phyloP scores from a whole-genome alignment of 2,113 vertebrate species.

The Antechinus stuartii region DNA sequence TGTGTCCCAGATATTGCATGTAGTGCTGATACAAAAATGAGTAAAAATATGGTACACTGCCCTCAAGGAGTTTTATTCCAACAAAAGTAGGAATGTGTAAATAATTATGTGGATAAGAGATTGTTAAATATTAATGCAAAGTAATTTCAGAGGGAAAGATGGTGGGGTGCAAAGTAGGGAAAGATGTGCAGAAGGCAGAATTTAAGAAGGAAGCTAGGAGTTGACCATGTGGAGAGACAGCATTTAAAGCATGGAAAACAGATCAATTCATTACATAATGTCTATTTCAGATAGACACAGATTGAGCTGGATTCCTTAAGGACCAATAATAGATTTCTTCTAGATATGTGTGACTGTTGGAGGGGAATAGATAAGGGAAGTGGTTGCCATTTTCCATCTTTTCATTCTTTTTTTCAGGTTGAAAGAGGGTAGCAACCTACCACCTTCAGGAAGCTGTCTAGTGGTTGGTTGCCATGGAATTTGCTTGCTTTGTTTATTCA shows the following conservation, averaged over 20 bases:
- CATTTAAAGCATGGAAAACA: not conserved
- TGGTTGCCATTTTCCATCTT: not conserved
- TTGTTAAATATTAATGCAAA: not conserved
- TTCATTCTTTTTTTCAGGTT: not conserved
- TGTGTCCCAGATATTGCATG: not conserved
- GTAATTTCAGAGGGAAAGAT: not conserved
- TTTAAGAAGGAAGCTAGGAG: not conserved
- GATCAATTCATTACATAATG: not conserved
- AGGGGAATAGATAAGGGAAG: not conserved
- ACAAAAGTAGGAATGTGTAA: not conserved
- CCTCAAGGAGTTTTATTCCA: not conserved
- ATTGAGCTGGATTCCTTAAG: not conserved
- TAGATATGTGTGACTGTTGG: not conserved
- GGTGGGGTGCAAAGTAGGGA: not conserved
- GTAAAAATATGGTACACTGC: not conserved
- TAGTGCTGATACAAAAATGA: not conserved
- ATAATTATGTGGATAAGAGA: not conserved
- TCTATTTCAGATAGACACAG: not conserved
- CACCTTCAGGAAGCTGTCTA: not conserved
- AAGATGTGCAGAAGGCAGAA: not conserved
- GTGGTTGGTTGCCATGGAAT: conserved; percentile 7
- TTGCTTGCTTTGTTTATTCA: not conserved
- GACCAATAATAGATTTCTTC: not conserved
- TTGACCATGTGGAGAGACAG: not conserved
- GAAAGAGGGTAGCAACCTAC: not conserved